Evolutionary conservation across 2,113 vertebrate species (phyloP), one percentile per base, ranked within the genome.

Genomic region (Pachypanchax playfairii): DNA sequence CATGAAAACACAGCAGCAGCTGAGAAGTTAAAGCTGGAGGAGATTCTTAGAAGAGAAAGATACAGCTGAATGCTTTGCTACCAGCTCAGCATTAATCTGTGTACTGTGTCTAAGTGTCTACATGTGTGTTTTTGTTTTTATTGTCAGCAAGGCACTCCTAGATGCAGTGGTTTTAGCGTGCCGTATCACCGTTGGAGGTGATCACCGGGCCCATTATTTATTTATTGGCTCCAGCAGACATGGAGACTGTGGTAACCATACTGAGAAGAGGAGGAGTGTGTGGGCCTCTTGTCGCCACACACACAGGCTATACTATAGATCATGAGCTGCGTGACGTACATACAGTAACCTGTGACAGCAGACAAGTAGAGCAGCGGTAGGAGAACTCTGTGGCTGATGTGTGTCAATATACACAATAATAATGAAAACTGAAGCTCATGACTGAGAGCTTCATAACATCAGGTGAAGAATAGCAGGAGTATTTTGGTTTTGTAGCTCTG

Each of bases 171-270:
- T 87, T 87, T 86, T 20, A 84, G 82, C 71, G 11, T 58, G 72
- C 72, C 79, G 78, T 74, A 88, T 87, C 80, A 84, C 71, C 60
- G 72, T 86, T 88, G 85, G 87, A 88, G 83, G 81, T 76, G 85
- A 90, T 88, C 80, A 82, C 82, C 56, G 11, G 78, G 73, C 78
- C 83, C 82, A 88, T 89, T 90, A 89, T 88, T 88, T 88, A 90
- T 90, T 89, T 87, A 90, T 90, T 85, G 86, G 66, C 82, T 86
- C 71, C 83, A 86, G 85, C 82, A 82, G 89, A 89, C 87, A 85
- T 84, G 86, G 84, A 89, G 89, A 86, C 87, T 83, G 75, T 84
- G 85, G 85, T 85, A 73, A 88, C 86, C 82, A 70, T 84, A 87
- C 69, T 24, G 77, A 80, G 80, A 81, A 72, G 69, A 76, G 84